Evolutionary conservation across 2,113 vertebrate genomes (phyloP).

Genomic region (Nesogale talazaci): DNA sequence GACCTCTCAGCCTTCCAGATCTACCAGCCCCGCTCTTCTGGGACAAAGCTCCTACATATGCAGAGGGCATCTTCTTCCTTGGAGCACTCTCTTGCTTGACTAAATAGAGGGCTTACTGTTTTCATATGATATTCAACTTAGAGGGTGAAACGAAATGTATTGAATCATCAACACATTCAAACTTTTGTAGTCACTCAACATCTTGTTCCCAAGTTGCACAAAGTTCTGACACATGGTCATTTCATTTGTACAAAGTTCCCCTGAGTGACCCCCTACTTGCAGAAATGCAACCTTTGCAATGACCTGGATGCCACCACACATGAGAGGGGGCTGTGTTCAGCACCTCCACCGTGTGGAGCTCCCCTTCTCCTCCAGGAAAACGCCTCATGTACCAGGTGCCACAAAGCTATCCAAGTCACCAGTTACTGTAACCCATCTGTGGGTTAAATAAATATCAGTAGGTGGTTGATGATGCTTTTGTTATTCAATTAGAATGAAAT

Average conservation of each 20-base stretch:
- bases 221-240: slow-evolving; percentile 18
- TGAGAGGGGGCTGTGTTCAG: too few relatives aligned
- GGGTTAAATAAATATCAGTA: neutral
- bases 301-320: neutral
- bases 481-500: neutral
- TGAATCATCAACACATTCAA: neutral
- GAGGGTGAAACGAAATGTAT: neutral
- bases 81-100: neutral
- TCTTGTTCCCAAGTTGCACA: slow-evolving; percentile 45
- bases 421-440: neutral
- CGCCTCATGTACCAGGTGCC: neutral
- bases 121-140: slow-evolving; percentile 9
- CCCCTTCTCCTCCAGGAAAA: neutral
- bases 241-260: neutral
- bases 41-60: neutral
- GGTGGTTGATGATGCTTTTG: neutral
- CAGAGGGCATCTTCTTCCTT: neutral
- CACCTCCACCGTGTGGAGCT: too few relatives aligned
- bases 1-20: neutral
- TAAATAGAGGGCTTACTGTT: neutral
- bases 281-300: neutral
- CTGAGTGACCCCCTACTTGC: neutral
- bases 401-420: too few relatives aligned
- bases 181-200: neutral
- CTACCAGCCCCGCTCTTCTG: too few relatives aligned